A percentile compares a stretch with the other conserved stretches of the same genome.
These are phyloP conservation scores for Megalops cyprinoides DNA, from an alignment of 2,797 vertebrate genomes.

Conservation along the genomic window DNA sequence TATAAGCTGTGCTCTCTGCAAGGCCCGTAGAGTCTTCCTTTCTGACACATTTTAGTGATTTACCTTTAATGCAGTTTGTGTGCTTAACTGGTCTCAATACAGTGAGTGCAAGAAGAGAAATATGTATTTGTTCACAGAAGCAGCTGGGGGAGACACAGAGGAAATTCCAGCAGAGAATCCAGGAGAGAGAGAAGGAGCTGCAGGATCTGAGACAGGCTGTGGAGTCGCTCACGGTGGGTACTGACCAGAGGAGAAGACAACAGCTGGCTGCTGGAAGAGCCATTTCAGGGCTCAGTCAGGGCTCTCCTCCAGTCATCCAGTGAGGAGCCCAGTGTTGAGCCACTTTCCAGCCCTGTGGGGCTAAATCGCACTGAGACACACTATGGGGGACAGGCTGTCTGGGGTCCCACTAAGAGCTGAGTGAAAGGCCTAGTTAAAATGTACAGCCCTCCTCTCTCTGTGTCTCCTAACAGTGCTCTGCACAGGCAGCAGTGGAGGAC, in stretches of 20 bases:
- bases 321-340: too few relatives aligned
- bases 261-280: background rate
- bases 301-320: too few relatives aligned
- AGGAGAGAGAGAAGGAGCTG: constrained; percentile 27
- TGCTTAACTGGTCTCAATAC: too few relatives aligned
- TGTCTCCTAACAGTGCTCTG: constrained; percentile 35
- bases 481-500: constrained; percentile 38
- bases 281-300: too few relatives aligned
- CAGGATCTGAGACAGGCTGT: constrained; percentile 25
- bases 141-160: constrained; percentile 26
- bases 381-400: too few relatives aligned
- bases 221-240: constrained; percentile 40
- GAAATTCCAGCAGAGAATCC: constrained; percentile 36
- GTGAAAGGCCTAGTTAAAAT: background rate
- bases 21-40: too few relatives aligned
- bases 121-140: too few relatives aligned
- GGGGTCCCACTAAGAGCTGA: background rate
- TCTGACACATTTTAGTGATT: too few relatives aligned
- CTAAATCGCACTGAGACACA: background rate
- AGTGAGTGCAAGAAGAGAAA: too few relatives aligned
- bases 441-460: background rate
- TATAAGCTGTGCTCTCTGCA: too few relatives aligned
- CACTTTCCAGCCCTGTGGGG: too few relatives aligned
- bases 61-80: too few relatives aligned
- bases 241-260: background rate